These are phyloP conservation scores for Gadus macrocephalus DNA, from an alignment of 2,113 vertebrate species.

Conservation along the genomic window DNA sequence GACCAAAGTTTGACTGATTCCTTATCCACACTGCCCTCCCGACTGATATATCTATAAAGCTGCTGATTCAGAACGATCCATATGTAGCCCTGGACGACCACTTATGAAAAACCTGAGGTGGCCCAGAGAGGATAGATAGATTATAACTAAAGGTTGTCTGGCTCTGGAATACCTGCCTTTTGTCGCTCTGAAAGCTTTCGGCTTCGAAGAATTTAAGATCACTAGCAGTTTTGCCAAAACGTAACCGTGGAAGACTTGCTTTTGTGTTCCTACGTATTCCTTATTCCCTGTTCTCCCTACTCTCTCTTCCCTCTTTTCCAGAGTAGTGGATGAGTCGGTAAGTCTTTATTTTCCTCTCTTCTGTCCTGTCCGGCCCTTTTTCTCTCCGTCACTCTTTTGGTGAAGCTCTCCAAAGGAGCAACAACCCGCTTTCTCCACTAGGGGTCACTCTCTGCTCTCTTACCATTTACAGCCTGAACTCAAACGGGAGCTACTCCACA, in stretches of 20 bases:
- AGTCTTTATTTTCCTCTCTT: conserved; percentile 52
- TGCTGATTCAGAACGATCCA: conserved; percentile 34
- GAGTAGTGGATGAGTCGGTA: conserved; percentile 64
- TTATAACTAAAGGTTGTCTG: conserved; percentile 2
- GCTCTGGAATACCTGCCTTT: conserved; percentile 1
- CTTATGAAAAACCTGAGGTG: conserved; percentile 12
- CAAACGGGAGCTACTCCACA: not conserved
- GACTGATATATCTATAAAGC: conserved; percentile 1
- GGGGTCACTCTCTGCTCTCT: conserved; percentile 49
- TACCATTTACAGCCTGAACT: not conserved
- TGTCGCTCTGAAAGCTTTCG: not conserved
- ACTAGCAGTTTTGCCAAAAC: conserved; percentile 5
- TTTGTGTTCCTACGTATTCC: conserved; percentile 36
- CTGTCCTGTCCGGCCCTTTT: conserved; percentile 8
- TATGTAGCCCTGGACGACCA: conserved; percentile 9
- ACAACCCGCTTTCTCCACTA: conserved; percentile 38
- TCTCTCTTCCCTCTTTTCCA: conserved; percentile 53
- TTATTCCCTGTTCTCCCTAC: conserved; percentile 44
- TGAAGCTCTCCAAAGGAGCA: not conserved
- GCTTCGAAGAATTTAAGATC: not conserved
- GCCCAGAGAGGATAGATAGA: conserved; percentile 22
- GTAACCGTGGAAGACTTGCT: conserved; percentile 22
- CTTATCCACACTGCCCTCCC: not conserved
- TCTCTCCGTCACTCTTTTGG: conserved; percentile 5
- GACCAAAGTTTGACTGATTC: not conserved